A percentile compares a stretch with the other conserved stretches of the same genome.
phyloP scores from a whole-genome alignment of 2,888 invertebrate genomes.

The Oxytorus armatus region DNA sequence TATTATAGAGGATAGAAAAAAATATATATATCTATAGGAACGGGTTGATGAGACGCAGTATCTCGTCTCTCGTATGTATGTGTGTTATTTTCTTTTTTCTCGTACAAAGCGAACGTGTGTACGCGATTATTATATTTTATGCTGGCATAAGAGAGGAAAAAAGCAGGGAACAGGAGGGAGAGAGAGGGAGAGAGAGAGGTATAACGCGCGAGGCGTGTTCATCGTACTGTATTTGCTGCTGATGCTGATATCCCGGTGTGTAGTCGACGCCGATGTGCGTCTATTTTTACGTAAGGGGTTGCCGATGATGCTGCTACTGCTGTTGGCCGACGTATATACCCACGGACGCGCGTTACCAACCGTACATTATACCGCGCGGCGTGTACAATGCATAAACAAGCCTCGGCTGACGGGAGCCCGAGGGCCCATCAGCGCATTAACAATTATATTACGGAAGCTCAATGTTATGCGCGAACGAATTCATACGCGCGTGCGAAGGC shows the following conservation, averaged over 20 bases:
- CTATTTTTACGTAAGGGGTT: constrained; percentile 81
- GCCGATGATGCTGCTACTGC: constrained; percentile 59
- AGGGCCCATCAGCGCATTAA: constrained; percentile 82
- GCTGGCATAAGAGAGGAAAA: constrained; percentile 50
- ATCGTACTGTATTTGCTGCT: constrained; percentile 77
- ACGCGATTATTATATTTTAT: constrained; percentile 68
- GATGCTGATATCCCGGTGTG: constrained; percentile 80
- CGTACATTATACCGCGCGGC: constrained; percentile 71
- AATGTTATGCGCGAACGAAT: constrained; percentile 80
- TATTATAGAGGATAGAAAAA: constrained; percentile 50
- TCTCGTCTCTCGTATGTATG: constrained; percentile 47
- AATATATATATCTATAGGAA: constrained; percentile 37
- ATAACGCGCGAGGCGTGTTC: constrained; percentile 86
- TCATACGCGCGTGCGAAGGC: constrained; percentile 79
- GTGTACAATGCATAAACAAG: constrained; percentile 78
- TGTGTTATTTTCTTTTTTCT: constrained; percentile 53
- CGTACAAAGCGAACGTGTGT: constrained; percentile 52
- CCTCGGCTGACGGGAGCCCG: constrained; percentile 71
- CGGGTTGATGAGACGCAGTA: constrained; percentile 63
- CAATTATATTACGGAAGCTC: constrained; percentile 83
- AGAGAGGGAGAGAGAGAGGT: constrained; percentile 84
- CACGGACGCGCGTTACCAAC: constrained; percentile 73
- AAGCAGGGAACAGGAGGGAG: constrained; percentile 67
- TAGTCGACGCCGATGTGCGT: constrained; percentile 71
- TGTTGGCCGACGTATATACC: constrained; percentile 57